Conservation (phyloP, 2,888 invertebrate species). For the Macrophya alboannulata region DNA sequence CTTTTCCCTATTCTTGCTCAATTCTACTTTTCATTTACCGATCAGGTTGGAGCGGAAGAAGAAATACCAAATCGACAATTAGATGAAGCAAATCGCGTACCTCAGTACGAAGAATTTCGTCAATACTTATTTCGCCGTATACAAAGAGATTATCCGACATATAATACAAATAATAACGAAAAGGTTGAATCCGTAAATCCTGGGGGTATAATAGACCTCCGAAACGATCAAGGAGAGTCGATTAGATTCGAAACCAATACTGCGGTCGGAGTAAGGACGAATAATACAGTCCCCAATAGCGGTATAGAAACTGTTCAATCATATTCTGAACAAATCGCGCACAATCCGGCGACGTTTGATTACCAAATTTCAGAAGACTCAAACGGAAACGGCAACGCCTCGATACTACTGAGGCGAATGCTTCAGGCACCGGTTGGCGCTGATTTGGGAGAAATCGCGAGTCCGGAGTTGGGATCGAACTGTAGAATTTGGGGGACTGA, state of each 20-base stretch:
- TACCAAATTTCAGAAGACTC: conserved; percentile 57
- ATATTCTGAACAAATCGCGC: conserved; percentile 33
- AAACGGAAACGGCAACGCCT: conserved; percentile 57
- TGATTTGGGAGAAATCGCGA: conserved; percentile 74
- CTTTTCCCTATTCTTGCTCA: background rate
- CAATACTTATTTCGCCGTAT: conserved; percentile 70
- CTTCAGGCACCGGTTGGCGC: conserved; percentile 76
- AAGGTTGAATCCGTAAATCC: conserved; percentile 53
- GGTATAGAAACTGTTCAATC: conserved; percentile 2
- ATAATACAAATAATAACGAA: conserved; percentile 68
- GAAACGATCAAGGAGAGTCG: background rate
- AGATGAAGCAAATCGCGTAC: conserved; percentile 64
- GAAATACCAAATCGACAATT: conserved; percentile 72
- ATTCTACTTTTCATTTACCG: background rate
- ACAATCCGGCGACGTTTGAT: conserved; percentile 30
- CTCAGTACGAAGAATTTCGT: conserved; percentile 73
- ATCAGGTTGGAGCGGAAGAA: conserved; percentile 74
- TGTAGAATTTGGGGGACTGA: conserved; percentile 66
- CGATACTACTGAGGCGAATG: conserved; percentile 75
- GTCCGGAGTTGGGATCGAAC: conserved; percentile 65
- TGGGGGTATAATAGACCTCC: conserved; percentile 13
- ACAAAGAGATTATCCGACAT: conserved; percentile 69
- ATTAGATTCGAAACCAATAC: background rate
- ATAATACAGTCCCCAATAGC: background rate
- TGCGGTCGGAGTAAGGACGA: background rate